These are phyloP conservation scores for Heliconius cydno DNA, from an alignment of 2,888 invertebrate species.

Conservation along the genomic window DNA sequence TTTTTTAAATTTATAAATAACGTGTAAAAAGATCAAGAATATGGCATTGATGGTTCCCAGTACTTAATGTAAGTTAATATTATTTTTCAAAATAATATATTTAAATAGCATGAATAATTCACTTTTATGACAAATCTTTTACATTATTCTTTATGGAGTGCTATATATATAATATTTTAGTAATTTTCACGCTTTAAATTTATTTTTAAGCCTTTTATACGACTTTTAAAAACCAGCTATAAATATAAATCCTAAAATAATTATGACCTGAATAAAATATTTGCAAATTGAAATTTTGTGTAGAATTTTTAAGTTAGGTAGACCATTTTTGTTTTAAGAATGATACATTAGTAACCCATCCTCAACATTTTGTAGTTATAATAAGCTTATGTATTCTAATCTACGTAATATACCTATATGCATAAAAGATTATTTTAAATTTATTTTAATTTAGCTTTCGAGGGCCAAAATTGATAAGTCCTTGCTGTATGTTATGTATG, in stretches of 20 bases:
- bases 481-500: neutral
- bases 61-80: neutral
- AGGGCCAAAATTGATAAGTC: neutral
- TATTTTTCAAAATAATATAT: neutral
- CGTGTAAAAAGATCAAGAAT: neutral
- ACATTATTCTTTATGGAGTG: neutral
- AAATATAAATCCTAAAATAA: neutral
- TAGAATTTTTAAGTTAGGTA: too few relatives aligned
- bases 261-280: neutral
- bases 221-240: neutral
- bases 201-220: neutral
- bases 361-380: neutral
- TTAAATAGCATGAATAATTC: neutral
- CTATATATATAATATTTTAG: too few relatives aligned
- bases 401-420: neutral
- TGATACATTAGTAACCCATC: too few relatives aligned
- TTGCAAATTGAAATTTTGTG: too few relatives aligned
- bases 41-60: neutral
- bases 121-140: neutral
- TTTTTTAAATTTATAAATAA: neutral
- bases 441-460: neutral
- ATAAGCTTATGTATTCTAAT: neutral
- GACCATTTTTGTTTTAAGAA: too few relatives aligned
- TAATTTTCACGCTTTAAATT: neutral
- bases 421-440: neutral